Base-by-base conservation (phyloP, 1,140 invertebrate species). In the Listronotus bonariensis region DNA sequence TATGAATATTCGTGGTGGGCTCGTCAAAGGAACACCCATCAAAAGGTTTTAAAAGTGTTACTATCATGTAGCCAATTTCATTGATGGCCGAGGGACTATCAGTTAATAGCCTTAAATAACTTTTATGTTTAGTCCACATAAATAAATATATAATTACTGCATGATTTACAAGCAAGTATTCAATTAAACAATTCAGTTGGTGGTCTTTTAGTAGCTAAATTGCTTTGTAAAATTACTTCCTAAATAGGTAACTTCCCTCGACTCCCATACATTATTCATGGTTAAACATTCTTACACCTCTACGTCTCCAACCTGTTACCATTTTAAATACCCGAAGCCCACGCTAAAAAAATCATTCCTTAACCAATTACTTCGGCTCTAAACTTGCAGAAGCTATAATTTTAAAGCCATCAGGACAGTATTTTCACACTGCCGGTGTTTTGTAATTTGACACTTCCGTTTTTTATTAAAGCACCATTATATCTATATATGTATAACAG, bases 361-460 rank as follows among this genome's bases (percentile, higher is more conserved):
- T 49, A 38, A 53, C 60, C 61, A 63, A 68, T 68, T 68, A 64
- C 56, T 63, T 9, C 41, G 40, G 46, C 42, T 52, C 57, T 53
- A 59, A 53, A 58, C 60, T 53, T 52, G 60, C 51, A 58, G 42
- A 62, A 34, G 53, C 45, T 72, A 67, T 75, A 77, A 77, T 77
- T 77, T 77, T 77, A 77, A 77, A 74, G 69, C 68, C 75, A 75
- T 77, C 74, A 77, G 71, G 68, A 71, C 67, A 69, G 69, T 72
- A 72, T 77, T 76, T 76, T 76, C 75, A 76, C 75, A 74, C 72
- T 58, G 73, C 52, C 61, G 64, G 70, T 68, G 72, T 71, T 73
- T 74, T 68, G 72, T 77, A 77, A 77, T 77, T 74, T 66, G 74
- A 74, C 70, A 71, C 69, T 77, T 77, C 75, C 75, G 74, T 74